These are phyloP conservation scores for Yasuhikotakia modesta DNA, from an alignment of 2,797 vertebrate genomes.

Conservation along the genomic window DNA sequence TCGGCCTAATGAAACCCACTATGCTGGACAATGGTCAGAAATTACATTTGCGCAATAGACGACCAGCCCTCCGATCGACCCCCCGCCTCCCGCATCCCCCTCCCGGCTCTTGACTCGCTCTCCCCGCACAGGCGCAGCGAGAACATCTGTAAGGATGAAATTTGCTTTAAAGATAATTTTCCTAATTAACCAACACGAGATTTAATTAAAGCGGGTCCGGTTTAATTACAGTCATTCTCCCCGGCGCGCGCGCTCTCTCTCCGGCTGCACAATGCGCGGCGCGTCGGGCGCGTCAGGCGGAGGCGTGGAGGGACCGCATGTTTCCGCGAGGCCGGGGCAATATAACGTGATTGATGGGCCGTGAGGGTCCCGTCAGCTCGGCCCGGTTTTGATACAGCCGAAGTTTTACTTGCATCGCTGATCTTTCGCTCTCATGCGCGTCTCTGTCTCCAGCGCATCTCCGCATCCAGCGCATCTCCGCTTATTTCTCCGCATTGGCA, in stretches of 20 bases:
- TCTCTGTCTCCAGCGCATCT: conserved; percentile 15
- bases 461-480: no score
- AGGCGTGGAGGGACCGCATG: conserved; percentile 49
- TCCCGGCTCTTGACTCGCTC: conserved; percentile 6
- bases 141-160: conserved; percentile 72
- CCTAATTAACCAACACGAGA: conserved; percentile 76
- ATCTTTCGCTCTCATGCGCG: conserved; percentile 39
- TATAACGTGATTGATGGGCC: conserved; percentile 63
- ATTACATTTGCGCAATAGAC: conserved; percentile 69
- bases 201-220: conserved; percentile 73
- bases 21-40: conserved; percentile 68
- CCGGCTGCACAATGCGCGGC: conserved; percentile 52
- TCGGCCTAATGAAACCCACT: conserved; percentile 68
- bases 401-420: conserved; percentile 32
- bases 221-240: conserved; percentile 70
- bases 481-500: no score
- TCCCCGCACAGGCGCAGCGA: conserved; percentile 52
- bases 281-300: conserved; percentile 17
- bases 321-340: conserved; percentile 59
- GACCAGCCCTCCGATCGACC: conserved; percentile 54
- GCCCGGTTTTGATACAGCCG: conserved; percentile 36
- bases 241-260: conserved; percentile 19
- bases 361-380: conserved; percentile 50
- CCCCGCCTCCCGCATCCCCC: not conserved
- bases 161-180: conserved; percentile 72